phyloP scores from a whole-genome alignment of 2,113 vertebrate genomes.

The Nipponia nippon region DNA sequence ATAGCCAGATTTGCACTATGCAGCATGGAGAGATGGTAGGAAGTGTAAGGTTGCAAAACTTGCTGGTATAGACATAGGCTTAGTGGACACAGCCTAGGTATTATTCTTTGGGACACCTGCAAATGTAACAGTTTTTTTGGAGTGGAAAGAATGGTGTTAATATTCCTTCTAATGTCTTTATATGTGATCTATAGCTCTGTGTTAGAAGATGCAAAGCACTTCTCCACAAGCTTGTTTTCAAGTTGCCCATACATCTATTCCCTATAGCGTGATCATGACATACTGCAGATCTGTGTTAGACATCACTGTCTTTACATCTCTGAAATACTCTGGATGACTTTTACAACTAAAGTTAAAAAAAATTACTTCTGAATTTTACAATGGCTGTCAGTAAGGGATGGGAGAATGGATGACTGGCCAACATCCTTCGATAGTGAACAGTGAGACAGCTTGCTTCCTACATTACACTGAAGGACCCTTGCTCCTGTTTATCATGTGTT shows the following conservation, averaged over 20 bases:
- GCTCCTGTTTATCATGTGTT: background rate
- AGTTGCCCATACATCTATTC: background rate
- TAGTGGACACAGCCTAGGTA: background rate
- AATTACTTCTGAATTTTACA: background rate
- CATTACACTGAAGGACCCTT: background rate
- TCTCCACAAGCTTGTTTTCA: background rate
- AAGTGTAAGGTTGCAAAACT: background rate
- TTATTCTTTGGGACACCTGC: background rate
- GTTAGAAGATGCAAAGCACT: background rate
- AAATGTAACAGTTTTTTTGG: background rate
- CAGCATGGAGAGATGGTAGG: background rate
- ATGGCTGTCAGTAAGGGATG: background rate
- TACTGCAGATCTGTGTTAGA: background rate
- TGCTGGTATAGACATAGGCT: background rate
- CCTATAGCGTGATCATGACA: background rate
- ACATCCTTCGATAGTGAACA: background rate
- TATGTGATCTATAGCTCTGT: background rate
- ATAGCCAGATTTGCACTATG: background rate
- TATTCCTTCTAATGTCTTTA: background rate
- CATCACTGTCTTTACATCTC: background rate
- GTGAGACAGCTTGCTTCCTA: background rate
- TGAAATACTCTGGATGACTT: background rate
- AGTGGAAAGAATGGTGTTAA: background rate
- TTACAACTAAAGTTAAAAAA: background rate
- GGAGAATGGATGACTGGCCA: background rate